Evolutionary conservation across 2,888 invertebrate species (phyloP), one percentile per base, ranked within the genome.

Genomic region (Danaus chrysippus): DNA sequence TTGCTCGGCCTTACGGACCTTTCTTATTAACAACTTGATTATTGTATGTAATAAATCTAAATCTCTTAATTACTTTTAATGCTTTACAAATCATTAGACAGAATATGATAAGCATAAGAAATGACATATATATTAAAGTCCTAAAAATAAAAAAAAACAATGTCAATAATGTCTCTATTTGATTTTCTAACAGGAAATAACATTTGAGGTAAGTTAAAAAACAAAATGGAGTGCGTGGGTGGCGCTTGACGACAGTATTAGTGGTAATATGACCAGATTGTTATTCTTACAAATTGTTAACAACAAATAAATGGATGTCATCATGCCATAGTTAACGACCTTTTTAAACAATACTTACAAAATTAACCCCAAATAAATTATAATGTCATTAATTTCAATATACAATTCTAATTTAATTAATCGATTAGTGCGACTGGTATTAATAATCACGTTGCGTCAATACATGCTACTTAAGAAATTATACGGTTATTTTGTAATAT

Each of bases 141-240:
- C 23, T 34, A 5, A 34, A 34, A 34, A 34, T 34, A 34, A 34
- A 75, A 82, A 80, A 83, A 86, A 80, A 84, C 75, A 76, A 78
- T 87, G 81, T 87, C 86, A 83, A 91, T 90, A 89, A 86, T 79
- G 82, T 79, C 76, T 80, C 71, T 87, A 83, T 90, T 90, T 87
- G 90, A 90, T 88, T 89, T 90, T 90, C 82, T 87, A 87, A 84
- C 89, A 87, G 89, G 89, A 91, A 90, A 88, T 79, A 76, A 88
- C 88, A 87, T 84, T 83, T 81, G 85, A 84, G 82, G 79, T 77
- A 78, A 74, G 66, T 76, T 83, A 86, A 87, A 90, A 88, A 76
- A 75, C 66, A 75, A 71, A 75, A 78, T 80, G 76, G 73, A 76
- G 74, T 68, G 82, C 65, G 75, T 88, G 91, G 90, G 91, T 89